These are phyloP conservation scores for Trichonephila clavata DNA, from an alignment of 1,140 invertebrate species.

Conservation along the genomic window DNA sequence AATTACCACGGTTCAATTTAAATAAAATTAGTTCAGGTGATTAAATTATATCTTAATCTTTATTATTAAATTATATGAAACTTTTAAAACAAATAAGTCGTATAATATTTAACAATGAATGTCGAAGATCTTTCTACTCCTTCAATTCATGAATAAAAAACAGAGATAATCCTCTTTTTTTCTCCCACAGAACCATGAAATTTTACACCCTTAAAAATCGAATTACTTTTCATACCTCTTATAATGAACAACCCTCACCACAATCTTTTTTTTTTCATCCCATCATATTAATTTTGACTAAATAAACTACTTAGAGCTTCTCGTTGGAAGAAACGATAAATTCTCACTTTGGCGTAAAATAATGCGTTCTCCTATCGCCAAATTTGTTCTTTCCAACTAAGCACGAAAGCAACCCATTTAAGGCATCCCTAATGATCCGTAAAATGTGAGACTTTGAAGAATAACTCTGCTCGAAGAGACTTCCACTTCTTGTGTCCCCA, in stretches of 20 bases:
- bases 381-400: conserved; percentile 33
- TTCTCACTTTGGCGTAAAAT: conserved; percentile 29
- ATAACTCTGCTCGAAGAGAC: conserved; percentile 19
- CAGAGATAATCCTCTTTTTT: neutral
- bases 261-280: neutral
- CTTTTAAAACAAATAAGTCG: neutral
- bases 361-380: conserved; percentile 39
- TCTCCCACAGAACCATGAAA: neutral
- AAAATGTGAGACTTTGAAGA: conserved; percentile 48
- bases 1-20: too few relatives aligned
- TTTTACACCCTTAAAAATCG: neutral
- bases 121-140: neutral
- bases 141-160: neutral
- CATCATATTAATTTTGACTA: neutral
- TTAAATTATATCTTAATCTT: too few relatives aligned
- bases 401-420: conserved; percentile 49
- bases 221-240: neutral
- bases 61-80: neutral
- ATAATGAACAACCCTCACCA: neutral
- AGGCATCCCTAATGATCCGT: conserved; percentile 60
- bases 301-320: conserved; percentile 34
- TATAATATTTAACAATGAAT: neutral
- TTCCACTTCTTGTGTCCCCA: conserved; percentile 23
- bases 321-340: conserved; percentile 26
- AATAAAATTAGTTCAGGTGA: too few relatives aligned